Evolutionary conservation across 1,140 invertebrate genomes (phyloP), one percentile per base, ranked within the genome.

Genomic region (Trichomalopsis sarcophagae): DNA sequence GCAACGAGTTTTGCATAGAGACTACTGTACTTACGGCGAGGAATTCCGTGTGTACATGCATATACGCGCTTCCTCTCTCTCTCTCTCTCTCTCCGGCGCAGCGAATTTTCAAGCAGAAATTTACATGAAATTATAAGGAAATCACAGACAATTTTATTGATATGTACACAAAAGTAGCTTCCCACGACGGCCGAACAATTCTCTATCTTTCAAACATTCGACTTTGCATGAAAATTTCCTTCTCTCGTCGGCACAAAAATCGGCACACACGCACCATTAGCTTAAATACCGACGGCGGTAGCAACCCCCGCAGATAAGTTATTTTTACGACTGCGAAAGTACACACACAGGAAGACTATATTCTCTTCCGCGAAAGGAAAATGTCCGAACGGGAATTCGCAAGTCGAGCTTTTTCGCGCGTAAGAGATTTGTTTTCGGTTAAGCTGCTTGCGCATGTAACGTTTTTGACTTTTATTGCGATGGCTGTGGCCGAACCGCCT

Each of bases 301-400:
- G 40, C 73, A 74, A 66, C 33, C 27, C 55, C 55, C 55, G 21
- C 55, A n/a, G 55, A 36, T 27, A 80, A 69, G 78, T 80, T 27
- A 80, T 27, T 69, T 40, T 80, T 4, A 40, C 7, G 30, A 33
- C 23, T 21, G 78, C 9, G 33, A 44, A 69, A 80, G 21, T 68
- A 62, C 40, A 36, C 33, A 62, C 17, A 66, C 66, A 68, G 68
- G 33, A 68, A 80, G 78, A 80, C 40, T 69, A 80, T 69, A 80
- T 80, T 80, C n/a, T 44, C 62, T 68, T 80, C 62, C 68, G n/a
- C 14, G 62, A 80, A 80, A 62, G 17, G 78, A 14, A 79, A 68
- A n/a, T 36, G 62, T 68, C 44, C 55, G 78, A 69, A 62, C 62
- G 13, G 78, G 1, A 80, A 80, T 69, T 44, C 40, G 40, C 47